Evolutionary conservation across 37 sponge, comb jelly and placozoan genomes (phyloP), one percentile per base, ranked within the genome.

Genomic region (Bolinopsis microptera): DNA sequence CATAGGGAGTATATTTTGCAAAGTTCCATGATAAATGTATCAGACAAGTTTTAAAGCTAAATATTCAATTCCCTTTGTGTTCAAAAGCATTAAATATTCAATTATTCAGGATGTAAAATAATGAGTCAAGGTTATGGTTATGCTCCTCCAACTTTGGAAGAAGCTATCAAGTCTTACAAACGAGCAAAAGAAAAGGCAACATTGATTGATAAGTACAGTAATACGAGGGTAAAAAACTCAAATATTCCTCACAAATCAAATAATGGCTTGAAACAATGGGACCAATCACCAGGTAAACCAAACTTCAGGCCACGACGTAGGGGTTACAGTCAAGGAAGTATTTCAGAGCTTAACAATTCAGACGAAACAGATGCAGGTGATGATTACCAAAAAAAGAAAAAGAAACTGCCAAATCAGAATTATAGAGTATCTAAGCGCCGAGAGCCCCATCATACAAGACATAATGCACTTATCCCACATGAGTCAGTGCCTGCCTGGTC

Each of bases 111-210:
- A 67, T 18, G 18, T 67, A 67, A 18, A 74, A n/a, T 74, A 5
- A 82, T 82, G 83, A 82, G 83, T 35, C 83, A 82, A 82, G 83
- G 83, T 31, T 82, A 82, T 35, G 83, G 83, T 8, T 82, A 82
- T 82, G 38, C 83, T 35, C 83, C 83, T 9, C 83, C 83, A 32
- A 82, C 83, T 21, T 31, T 82, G 37, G 83, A 82, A 8, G 83
- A 82, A 35, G 83, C 83, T 13, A 82, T 82, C 38, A 82, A 82
- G 31, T 24, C 83, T 21, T 82, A 82, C 38, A 33, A 82, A 35
- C 35, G 37, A 32, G 83, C 83, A 8, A 82, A 82, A 82, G 83
- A 32, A 18, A 82, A 82, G 23, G 83, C 83, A 8, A 3, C 22
- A 82, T 18, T 30, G 23, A 35, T 82, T 82, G 83, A 82, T 2